Percentiles rank a stretch among this genome's conserved stretches.
Conservation (phyloP, 1,140 invertebrate genomes). For the Mamestra configurata region DNA sequence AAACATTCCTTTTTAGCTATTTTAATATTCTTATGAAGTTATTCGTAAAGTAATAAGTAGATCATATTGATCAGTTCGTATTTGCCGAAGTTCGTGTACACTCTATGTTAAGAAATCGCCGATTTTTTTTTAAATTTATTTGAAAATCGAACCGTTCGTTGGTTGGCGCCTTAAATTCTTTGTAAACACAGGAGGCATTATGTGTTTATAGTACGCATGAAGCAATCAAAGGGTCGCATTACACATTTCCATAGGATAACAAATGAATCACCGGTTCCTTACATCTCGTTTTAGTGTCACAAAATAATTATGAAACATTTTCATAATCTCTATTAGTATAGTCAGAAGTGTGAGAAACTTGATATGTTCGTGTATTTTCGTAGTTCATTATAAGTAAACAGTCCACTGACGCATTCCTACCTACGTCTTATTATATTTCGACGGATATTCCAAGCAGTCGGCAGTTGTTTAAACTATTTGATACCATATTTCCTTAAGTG, state of each 20-base stretch:
- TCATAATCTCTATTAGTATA: slow-evolving; percentile 10
- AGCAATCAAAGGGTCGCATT: neutral
- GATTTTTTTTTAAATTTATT: no score
- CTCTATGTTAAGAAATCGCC: no score
- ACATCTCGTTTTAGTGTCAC: neutral
- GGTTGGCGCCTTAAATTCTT: no score
- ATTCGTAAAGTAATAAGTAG: no score
- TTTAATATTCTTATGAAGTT: no score
- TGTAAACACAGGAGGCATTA: no score
- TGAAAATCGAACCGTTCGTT: no score
- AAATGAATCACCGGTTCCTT: neutral
- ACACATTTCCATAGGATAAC: neutral
- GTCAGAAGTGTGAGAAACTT: slow-evolving; percentile 4
- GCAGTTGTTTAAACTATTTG: slow-evolving; percentile 1
- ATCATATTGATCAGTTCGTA: no score
- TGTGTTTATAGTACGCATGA: neutral
- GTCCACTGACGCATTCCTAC: neutral
- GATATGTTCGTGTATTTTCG: neutral
- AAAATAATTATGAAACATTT: slow-evolving; percentile 1
- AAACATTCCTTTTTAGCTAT: neutral
- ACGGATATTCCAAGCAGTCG: neutral
- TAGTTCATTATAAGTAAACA: slow-evolving; percentile 6
- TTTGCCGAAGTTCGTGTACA: no score
- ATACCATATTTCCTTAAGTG: neutral
- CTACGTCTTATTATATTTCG: slow-evolving; percentile 7